Percentiles rank a stretch among this genome's conserved stretches.
Evolutionary conservation across 1,140 invertebrate genomes (phyloP).

Genomic region (Carposina sasakii): DNA sequence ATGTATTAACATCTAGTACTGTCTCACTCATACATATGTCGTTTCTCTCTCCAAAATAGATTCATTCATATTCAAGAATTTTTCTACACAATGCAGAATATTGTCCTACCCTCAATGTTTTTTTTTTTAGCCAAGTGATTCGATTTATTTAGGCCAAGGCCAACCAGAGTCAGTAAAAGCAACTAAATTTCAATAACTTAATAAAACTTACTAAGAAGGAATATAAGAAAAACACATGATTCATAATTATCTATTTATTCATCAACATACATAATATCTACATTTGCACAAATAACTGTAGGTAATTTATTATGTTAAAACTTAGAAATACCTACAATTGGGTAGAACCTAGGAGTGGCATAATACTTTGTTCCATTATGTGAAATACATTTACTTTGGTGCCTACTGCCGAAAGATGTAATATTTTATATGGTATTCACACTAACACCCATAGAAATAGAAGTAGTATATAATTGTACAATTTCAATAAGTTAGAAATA

Average conservation of each 20-base stretch:
- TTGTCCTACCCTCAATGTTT: too few species aligned
- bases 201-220: too few species aligned
- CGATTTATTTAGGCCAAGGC: too few species aligned
- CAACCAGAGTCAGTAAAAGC: too few species aligned
- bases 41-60: too few species aligned
- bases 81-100: too few species aligned
- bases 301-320: constrained; percentile 55
- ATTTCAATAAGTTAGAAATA: constrained; percentile 65
- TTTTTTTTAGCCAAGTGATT: too few species aligned
- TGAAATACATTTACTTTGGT: constrained; percentile 39
- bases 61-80: too few species aligned
- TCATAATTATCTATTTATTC: constrained; percentile 72
- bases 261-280: constrained; percentile 72
- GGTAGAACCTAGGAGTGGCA: constrained; percentile 48
- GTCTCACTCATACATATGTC: too few species aligned
- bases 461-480: constrained; percentile 52
- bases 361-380: constrained; percentile 54
- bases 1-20: too few species aligned
- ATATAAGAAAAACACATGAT: too few species aligned
- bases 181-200: too few species aligned
- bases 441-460: constrained; percentile 47
- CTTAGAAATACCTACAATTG: constrained; percentile 64
- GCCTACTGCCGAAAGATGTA: constrained; percentile 29
- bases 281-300: constrained; percentile 69
- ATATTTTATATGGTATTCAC: constrained; percentile 38